Evolutionary conservation across 2,888 invertebrate species (phyloP), one percentile per base, ranked within the genome.

Genomic region (Phyllotreta striolata): DNA sequence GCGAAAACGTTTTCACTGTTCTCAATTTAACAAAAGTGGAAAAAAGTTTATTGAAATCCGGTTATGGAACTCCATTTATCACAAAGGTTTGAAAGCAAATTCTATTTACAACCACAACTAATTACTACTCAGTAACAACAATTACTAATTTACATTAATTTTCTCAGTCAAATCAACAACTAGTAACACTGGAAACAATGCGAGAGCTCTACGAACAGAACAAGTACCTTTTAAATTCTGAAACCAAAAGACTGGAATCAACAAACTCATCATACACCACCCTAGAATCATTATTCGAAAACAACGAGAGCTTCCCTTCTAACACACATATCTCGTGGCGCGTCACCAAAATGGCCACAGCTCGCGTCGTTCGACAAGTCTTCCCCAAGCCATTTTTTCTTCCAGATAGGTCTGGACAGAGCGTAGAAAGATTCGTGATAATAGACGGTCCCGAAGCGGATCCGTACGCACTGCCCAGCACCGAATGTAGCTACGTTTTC

Each of bases 401-500:
- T 38, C 76, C 80, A 3, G 77, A 78, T 63, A 88, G 87, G 80
- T 88, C 89, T 80, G 91, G 91, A 6, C 89, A 90, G 74, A 89
- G 90, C 72, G 87, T 91, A 55, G 93, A 95, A 79, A 88, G 92
- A 51, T 76, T 68, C 80, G 75, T 92, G 57, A 84, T 92, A 62
- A 85, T 95, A 57, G 90, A 94, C 77, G 91, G 91, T 72, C 84
- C 87, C 39, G 85, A 86, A 75, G 87, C 91, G 58, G 82, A 84
- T 24, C 81, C 85, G 34, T 93, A 92, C 76, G 79, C 82, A 66
- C 80, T 94, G 79, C 93, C 94, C 7, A 88, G 91, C 74, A 90
- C 92, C 8, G 93, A 94, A 80, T 94, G 94, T 77, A 89, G 90
- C 72, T 91, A 89, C 80, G 88, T 93, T 56, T 90, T 92, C 80